Conservation (phyloP, 2,113 vertebrate species). For the Tragelaphus imberbis region DNA sequence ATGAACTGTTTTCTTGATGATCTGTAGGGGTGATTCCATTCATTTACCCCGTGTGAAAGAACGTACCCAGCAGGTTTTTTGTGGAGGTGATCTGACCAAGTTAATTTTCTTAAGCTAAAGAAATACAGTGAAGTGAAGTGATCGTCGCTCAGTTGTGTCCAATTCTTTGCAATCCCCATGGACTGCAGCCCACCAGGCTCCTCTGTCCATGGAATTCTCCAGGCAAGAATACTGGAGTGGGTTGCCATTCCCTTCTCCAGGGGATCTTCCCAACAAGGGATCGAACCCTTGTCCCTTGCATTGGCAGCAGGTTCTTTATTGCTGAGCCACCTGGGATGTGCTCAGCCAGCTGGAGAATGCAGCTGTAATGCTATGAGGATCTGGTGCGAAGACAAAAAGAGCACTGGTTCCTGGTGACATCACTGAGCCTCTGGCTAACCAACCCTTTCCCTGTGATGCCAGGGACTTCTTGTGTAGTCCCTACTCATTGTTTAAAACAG, state of each 20-base stretch:
- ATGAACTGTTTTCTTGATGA: not conserved
- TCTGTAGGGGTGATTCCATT: not conserved
- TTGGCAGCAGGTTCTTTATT: not conserved
- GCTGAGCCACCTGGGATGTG: not conserved
- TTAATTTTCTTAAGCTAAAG: not conserved
- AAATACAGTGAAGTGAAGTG: not conserved
- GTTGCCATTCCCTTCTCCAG: not conserved
- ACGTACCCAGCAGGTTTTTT: not conserved
- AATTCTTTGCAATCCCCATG: not conserved
- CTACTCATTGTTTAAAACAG: not conserved
- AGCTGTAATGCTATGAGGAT: not conserved
- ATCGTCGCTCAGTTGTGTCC: not conserved
- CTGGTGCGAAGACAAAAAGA: not conserved
- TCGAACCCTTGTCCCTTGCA: not conserved
- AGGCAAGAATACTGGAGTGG: not conserved
- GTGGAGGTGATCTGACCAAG: not conserved
- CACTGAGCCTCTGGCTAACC: not conserved
- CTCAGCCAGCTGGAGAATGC: not conserved
- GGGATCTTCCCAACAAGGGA: not conserved
- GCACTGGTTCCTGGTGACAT: accelerated
- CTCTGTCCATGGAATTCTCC: not conserved
- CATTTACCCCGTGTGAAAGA: not conserved
- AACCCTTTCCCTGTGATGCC: too few relatives aligned
- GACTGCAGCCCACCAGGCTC: not conserved
- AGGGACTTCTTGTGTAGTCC: not conserved